A percentile compares a stretch with the other conserved stretches of the same genome.
These are phyloP conservation scores for Hydrotaea diabolus DNA, from an alignment of 2,888 invertebrate genomes.

Conservation along the genomic window DNA sequence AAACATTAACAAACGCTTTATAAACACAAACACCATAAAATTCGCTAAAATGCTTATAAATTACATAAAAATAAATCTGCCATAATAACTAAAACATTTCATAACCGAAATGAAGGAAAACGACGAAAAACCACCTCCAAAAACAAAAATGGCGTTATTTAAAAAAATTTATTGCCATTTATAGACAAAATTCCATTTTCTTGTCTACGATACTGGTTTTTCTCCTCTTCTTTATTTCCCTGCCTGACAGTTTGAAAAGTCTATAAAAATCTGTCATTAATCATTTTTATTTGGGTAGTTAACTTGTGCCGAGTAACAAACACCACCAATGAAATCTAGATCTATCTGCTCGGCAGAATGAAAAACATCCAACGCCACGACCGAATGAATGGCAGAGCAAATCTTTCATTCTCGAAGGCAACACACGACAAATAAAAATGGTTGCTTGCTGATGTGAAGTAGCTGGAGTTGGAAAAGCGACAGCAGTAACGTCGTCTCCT, in stretches of 20 bases:
- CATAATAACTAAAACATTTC: slow-evolving; percentile 59
- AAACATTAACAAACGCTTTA: slow-evolving; percentile 30
- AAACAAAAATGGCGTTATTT: slow-evolving; percentile 62
- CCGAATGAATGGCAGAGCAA: slow-evolving; percentile 47
- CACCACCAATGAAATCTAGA: slow-evolving; percentile 46
- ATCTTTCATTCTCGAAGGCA: slow-evolving; percentile 50
- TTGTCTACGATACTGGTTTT: slow-evolving; percentile 54
- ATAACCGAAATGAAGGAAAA: slow-evolving; percentile 35
- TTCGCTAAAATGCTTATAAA: slow-evolving; percentile 46
- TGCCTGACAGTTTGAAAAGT: slow-evolving; percentile 63
- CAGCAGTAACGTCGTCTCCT: neutral
- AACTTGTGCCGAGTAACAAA: slow-evolving; percentile 60
- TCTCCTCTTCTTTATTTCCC: neutral
- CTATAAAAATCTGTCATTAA: slow-evolving; percentile 68
- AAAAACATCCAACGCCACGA: slow-evolving; percentile 22
- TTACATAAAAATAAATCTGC: slow-evolving; percentile 65
- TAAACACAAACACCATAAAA: neutral
- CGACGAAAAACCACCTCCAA: slow-evolving; percentile 52
- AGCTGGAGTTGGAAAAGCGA: neutral
- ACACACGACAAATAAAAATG: slow-evolving; percentile 17
- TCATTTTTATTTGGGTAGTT: slow-evolving; percentile 68
- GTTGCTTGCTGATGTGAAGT: slow-evolving; percentile 10
- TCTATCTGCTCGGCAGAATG: slow-evolving; percentile 32
- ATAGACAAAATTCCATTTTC: slow-evolving; percentile 65
- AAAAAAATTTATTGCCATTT: slow-evolving; percentile 63